Evolutionary conservation across 2,113 vertebrate genomes (phyloP).

Genomic region (Onychostruthus taczanowskii): DNA sequence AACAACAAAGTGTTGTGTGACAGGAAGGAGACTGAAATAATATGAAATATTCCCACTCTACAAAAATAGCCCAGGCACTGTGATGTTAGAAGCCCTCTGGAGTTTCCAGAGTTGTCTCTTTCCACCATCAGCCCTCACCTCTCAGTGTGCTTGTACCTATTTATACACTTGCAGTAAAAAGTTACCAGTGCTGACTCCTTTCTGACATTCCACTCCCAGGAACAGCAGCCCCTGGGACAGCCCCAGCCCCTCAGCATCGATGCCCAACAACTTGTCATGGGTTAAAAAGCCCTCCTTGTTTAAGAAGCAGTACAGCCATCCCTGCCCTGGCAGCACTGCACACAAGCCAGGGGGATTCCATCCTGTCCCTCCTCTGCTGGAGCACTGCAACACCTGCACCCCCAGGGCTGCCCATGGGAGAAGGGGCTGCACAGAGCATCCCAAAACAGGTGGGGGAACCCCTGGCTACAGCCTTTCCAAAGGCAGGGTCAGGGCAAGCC

Average conservation of each 20-base stretch:
- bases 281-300: neutral
- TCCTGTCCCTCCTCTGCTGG: neutral
- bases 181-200: neutral
- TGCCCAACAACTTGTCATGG: neutral
- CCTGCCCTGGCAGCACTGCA: accelerated
- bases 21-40: neutral
- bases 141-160: neutral
- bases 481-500: neutral
- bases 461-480: accelerated
- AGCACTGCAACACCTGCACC: neutral
- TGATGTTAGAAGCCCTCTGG: neutral
- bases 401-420: neutral
- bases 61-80: neutral
- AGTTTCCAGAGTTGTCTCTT: neutral
- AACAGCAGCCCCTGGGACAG: neutral
- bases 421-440: neutral
- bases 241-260: neutral
- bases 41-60: neutral
- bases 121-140: neutral
- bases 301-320: neutral
- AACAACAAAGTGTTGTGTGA: neutral
- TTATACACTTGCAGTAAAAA: neutral
- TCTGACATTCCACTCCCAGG: neutral
- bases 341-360: accelerated
- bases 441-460: neutral